A percentile compares a stretch with the other conserved stretches of the same genome.
phyloP scores from a whole-genome alignment of 2,113 vertebrate genomes.

The Sapayoa aenigma region DNA sequence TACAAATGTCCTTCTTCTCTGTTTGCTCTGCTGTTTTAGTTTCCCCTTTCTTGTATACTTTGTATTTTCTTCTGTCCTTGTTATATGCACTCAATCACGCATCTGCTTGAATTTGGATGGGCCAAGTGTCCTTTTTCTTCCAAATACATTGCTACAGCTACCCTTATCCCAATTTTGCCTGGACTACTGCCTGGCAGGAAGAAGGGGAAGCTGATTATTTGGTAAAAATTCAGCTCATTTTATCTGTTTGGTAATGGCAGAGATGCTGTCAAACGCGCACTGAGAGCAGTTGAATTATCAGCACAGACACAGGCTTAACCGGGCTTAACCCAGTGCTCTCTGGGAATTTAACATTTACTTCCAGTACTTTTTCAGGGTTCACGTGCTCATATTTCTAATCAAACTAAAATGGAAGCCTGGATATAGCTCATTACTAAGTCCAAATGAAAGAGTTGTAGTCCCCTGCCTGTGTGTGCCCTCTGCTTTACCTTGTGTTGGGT shows the following conservation, averaged over 20 bases:
- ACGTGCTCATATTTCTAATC: neutral
- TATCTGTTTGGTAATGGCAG: neutral
- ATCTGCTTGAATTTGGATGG: no score
- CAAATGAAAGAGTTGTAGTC: neutral
- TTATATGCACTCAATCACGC: no score
- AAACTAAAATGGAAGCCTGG: neutral
- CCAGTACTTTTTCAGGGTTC: neutral
- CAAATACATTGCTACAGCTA: no score
- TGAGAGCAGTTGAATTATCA: rapidly evolving
- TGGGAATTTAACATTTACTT: neutral
- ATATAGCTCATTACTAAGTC: neutral
- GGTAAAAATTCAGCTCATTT: neutral
- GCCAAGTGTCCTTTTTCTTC: no score
- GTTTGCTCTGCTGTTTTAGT: no score
- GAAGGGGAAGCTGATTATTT: neutral
- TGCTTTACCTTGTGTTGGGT: neutral
- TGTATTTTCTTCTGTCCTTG: no score
- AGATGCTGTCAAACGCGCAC: neutral
- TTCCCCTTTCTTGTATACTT: no score
- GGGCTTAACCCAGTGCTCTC: neutral
- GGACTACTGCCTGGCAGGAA: neutral
- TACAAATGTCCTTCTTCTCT: no score
- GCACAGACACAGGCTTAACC: neutral
- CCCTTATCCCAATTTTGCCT: neutral
- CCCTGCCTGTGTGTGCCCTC: neutral